These are phyloP conservation scores for Takifugu ocellatus DNA, from an alignment of 2,797 vertebrate species.

Conservation along the genomic window DNA sequence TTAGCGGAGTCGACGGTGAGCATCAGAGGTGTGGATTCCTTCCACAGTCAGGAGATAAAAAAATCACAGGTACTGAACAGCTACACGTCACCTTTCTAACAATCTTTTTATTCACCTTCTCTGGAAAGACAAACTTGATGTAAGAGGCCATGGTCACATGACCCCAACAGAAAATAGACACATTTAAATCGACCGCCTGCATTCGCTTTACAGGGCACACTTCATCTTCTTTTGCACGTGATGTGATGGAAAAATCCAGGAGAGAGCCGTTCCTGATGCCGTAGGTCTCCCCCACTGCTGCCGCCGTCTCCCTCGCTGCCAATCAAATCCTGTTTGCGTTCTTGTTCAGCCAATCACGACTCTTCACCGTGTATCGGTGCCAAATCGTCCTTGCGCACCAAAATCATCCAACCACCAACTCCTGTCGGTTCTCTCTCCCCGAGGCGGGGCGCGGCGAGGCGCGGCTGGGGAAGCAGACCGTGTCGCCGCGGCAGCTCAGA, in stretches of 20 bases:
- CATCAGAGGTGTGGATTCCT: constrained; percentile 35
- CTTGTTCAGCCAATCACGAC: constrained; percentile 46
- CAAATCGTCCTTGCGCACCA: constrained; percentile 39
- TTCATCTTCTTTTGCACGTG: constrained; percentile 17
- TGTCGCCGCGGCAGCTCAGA: constrained; percentile 33
- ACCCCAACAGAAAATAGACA: too few relatives aligned
- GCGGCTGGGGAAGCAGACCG: constrained; percentile 40
- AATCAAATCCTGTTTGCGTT: constrained; percentile 56
- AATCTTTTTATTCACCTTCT: constrained; percentile 48
- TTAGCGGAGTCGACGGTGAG: constrained; percentile 29
- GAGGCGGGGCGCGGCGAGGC: constrained; percentile 22
- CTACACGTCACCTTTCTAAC: constrained; percentile 18
- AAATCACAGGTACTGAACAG: constrained; percentile 44
- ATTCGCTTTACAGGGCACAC: too few relatives aligned
- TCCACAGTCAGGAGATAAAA: constrained; percentile 1
- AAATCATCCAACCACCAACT: constrained; percentile 42
- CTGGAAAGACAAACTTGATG: background rate
- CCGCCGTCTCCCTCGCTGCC: constrained; percentile 24
- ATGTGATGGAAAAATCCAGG: constrained; percentile 32
- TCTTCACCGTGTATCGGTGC: constrained; percentile 36
- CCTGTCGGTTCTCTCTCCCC: constrained; percentile 26
- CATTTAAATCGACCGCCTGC: too few relatives aligned
- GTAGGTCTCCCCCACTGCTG: constrained; percentile 17
- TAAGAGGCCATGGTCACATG: too few relatives aligned
- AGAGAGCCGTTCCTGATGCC: constrained; percentile 26